Base-by-base conservation (phyloP, 2,113 vertebrate species). In the Cinclus cinclus region DNA sequence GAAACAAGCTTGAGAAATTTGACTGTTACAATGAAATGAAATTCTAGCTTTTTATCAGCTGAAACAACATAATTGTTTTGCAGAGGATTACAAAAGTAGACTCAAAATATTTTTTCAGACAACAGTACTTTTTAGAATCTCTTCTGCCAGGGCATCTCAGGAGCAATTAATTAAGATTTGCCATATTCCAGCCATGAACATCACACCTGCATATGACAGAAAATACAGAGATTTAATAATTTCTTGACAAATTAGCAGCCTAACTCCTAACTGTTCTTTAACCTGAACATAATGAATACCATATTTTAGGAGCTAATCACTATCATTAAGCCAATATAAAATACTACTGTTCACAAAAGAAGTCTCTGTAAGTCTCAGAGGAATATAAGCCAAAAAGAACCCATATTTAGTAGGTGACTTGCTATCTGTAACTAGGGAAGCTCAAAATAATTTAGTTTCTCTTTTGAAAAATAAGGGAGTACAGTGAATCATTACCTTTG, bases 401-500 rank as follows among this genome's bases (percentile, higher is more conserved):
- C 24, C 49, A 23, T 79, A 24, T 65, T 89, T 92, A 91, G 39
- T 76, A 56, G 73, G 31, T 55, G 10, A 71, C 71, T 94, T 94
- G 56, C 20, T 86, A 49, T 62, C 35, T 46, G 30, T 76, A 70
- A 71, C 41, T 81, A 55, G 25, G 41, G 93, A 96, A 95, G 47
- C 95, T 90, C 70, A 82, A 94, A 87, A 94, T 80, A 92, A 90
- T 76, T 90, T 35, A 28, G 58, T 71, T 95, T 83, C 9, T 97
- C 65, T 85, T 84, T 90, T 10, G 2, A 56, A 42, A 90, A 47
- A 56, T 18, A 19, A 77, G 33, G 47, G 35, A 73, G 53, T 94
- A 95, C 64, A 90, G 11, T 94, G 25, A 73, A 33, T 35, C 21
- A 49, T 56, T 15, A 19, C 22, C 8, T 64, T 64, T 27, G 30